A percentile compares a stretch with the other conserved stretches of the same genome.
Evolutionary conservation across 2,888 invertebrate genomes (phyloP).

Genomic region (Schizotus pectinicornis): DNA sequence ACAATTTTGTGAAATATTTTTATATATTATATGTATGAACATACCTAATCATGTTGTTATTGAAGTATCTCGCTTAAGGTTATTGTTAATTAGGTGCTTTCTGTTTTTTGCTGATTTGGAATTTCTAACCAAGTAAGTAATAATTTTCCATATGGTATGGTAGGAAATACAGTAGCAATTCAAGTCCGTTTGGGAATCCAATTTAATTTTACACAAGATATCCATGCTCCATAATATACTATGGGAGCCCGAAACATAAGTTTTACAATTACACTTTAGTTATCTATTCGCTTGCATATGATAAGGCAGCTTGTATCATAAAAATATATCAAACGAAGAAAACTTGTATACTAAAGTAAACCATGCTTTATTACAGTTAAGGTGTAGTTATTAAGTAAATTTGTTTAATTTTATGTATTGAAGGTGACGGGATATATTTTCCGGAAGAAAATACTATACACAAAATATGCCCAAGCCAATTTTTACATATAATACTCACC

Average conservation of each 20-base stretch:
- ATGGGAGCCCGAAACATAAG: not conserved
- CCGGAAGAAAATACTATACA: constrained; percentile 32
- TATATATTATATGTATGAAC: constrained; percentile 12
- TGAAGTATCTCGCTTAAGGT: constrained; percentile 24
- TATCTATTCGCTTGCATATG: constrained; percentile 23
- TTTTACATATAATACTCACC: constrained; percentile 51
- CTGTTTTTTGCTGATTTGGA: constrained; percentile 11
- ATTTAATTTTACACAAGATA: too few relatives aligned
- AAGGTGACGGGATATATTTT: constrained; percentile 47
- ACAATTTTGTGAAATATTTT: constrained; percentile 31
- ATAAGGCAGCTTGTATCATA: constrained; percentile 29
- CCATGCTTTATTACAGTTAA: constrained; percentile 39
- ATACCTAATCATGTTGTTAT: constrained; percentile 20
- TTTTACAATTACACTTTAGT: not conserved
- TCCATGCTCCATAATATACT: not conserved
- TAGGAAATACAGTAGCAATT: too few relatives aligned
- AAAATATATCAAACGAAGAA: constrained; percentile 20
- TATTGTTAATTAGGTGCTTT: constrained; percentile 30
- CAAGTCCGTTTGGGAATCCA: too few relatives aligned
- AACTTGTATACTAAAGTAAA: constrained; percentile 25
- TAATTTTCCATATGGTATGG: too few relatives aligned
- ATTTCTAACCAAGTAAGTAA: too few relatives aligned
- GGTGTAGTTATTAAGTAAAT: constrained; percentile 30
- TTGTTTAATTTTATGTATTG: constrained; percentile 25
- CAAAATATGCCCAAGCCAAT: constrained; percentile 42